Conservation (phyloP, 2,888 invertebrate genomes). For the Arrhopalites spinosus region DNA sequence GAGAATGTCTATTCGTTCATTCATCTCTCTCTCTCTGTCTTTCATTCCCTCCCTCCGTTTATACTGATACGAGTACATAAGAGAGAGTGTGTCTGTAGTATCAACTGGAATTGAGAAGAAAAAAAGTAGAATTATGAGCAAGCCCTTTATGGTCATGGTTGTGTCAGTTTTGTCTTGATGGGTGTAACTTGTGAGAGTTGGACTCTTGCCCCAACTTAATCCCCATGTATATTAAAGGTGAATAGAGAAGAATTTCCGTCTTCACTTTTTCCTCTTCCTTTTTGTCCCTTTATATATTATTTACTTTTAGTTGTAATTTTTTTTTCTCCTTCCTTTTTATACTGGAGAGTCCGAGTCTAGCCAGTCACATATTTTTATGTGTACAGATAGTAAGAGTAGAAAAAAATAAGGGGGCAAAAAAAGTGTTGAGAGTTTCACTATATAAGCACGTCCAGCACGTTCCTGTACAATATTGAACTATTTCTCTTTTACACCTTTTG, state of each 20-base stretch:
- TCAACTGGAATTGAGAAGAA: not conserved
- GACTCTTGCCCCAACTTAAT: not conserved
- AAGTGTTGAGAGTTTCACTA: too few species aligned
- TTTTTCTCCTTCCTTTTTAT: too few species aligned
- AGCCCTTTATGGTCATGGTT: slow-evolving; percentile 12
- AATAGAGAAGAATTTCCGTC: not conserved
- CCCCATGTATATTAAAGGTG: not conserved
- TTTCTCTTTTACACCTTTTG: not conserved
- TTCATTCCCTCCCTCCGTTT: too few species aligned
- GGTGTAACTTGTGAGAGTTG: slow-evolving; percentile 8
- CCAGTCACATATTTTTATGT: too few species aligned
- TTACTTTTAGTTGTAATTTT: too few species aligned
- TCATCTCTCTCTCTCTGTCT: too few species aligned
- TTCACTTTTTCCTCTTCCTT: not conserved
- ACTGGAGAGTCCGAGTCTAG: too few species aligned
- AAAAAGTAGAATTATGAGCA: not conserved
- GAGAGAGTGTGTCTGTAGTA: not conserved
- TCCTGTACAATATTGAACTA: too few species aligned
- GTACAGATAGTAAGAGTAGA: too few species aligned
- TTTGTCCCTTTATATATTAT: not conserved
- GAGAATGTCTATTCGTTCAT: too few species aligned
- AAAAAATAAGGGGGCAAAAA: too few species aligned
- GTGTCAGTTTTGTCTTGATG: slow-evolving; percentile 19
- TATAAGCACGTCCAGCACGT: not conserved
- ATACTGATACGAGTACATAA: too few species aligned